Evolutionary conservation across 2,888 invertebrate genomes (phyloP).

Genomic region (Agrochola lychnidis): DNA sequence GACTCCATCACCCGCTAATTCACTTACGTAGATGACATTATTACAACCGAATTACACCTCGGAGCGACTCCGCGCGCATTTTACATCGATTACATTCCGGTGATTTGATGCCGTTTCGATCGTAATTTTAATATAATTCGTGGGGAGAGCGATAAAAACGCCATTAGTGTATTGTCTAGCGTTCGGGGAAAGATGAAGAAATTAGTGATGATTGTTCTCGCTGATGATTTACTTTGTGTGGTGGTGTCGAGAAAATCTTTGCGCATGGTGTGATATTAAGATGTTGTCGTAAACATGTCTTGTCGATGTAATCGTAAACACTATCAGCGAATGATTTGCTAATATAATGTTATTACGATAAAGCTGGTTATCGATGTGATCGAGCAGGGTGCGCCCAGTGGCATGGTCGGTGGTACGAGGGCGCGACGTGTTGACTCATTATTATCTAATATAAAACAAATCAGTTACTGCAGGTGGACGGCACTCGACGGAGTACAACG

Average conservation of each 20-base stretch:
- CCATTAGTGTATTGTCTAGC: conserved; percentile 72
- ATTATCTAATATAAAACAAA: conserved; percentile 23
- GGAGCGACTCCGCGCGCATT: conserved; percentile 62
- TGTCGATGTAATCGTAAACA: conserved; percentile 26
- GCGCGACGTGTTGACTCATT: conserved; percentile 37
- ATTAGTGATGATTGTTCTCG: conserved; percentile 61
- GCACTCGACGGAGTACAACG: not conserved
- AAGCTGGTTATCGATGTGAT: conserved; percentile 43
- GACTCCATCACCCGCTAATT: conserved; percentile 79
- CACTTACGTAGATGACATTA: conserved; percentile 81
- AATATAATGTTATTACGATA: conserved; percentile 41
- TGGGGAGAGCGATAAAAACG: conserved; percentile 68
- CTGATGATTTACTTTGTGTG: conserved; percentile 18
- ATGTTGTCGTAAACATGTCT: conserved; percentile 10
- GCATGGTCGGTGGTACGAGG: conserved; percentile 1
- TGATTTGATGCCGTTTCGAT: conserved; percentile 77
- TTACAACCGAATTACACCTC: conserved; percentile 78
- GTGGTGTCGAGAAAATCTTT: not conserved
- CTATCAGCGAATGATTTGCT: conserved; percentile 46
- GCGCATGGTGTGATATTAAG: not conserved
- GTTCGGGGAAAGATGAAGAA: conserved; percentile 60
- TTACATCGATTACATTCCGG: conserved; percentile 72
- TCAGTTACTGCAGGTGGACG: conserved; percentile 14
- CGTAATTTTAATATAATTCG: conserved; percentile 78
- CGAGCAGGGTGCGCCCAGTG: conserved; percentile 47